Evolutionary conservation across 23 tunicate genomes (phyloP), one percentile per base, ranked within the genome.

Genomic region (Trididemnum nubilum): DNA sequence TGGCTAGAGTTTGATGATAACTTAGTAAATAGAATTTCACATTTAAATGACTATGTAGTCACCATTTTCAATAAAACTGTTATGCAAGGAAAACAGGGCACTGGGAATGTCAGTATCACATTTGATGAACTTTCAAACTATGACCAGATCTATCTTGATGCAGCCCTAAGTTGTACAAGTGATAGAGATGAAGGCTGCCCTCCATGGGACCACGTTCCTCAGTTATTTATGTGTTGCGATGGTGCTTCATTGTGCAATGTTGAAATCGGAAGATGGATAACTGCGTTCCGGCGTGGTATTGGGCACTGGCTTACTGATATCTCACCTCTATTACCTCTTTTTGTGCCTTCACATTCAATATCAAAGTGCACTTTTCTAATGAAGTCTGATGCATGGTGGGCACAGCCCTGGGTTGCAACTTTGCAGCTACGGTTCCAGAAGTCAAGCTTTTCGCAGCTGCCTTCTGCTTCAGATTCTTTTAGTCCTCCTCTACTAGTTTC

Each of bases 221-320:
- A 84, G 29, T 51, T 85, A 34, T 78, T 54, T 78, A 71, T 85
- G 23, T 85, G 83, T 36, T 85, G 89, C 34, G 75, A 84, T 1
- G 51, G 70, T 19, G 33, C 78, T 1, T 44, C 78, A n/a, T 50
- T 49, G 36, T 64, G 76, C 40, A 15, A 33, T 18, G 79, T 40
- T 19, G 89, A 85, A 78, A 50, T 78, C 30, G 89, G 89, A 1
- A 40, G 89, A 23, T 85, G 89, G 89, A 85, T 85, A 12, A 85
- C 89, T 25, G 22, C 89, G 1, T 85, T 85, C 54, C 52, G 89
- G 27, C 66, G 89, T 2, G 52, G 83, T n/a, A 78, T 65, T 30
- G 89, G 89, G 22, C 89, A 78, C 32, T 85, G 89, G 89, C 78
- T 85, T 36, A 85, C 89, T 64, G 83, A 85, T 29, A 39, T 85